Evolutionary conservation across 1,140 invertebrate species (phyloP), one percentile per base, ranked within the genome.

Genomic region (Cyclargus thomasi): DNA sequence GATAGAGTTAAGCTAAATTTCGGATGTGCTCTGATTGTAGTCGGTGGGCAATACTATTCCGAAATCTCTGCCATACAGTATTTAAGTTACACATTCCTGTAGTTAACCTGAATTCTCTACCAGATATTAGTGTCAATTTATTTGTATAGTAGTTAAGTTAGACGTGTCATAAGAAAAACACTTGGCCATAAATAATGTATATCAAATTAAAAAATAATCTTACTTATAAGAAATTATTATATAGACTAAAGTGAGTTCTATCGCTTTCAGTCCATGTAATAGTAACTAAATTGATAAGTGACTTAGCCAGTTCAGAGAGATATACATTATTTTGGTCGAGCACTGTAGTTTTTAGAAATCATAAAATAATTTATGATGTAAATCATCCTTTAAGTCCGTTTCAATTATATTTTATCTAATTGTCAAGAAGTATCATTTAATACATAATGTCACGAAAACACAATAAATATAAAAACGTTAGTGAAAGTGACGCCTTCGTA

Each of bases 1-100:
- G 29, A n/a, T n/a, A n/a, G n/a, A 29, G 29, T 29, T 29, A 29
- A 29, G 29, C 29, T 3, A 29, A 29, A 29, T 35, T 16, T 59
- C 21, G 55, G 53, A 57, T 66, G n/a, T 57, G 53, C 29, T 21
- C 17, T 66, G 53, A 17, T 65, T 55, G 23, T 59, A 57, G 1
- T 39, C 17, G 14, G 53, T 18, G 59, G 53, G 55, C 10, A 35
- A 35, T n/a, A 29, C 65, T 59, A 57, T 73, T 63, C 65, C 53
- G 62, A 67, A 83, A 86, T 82, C 82, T 90, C 82, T 80, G 82
- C 87, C 87, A 85, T 88, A 87, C 86, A 87, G 87, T 90, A 90
- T 90, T 90, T 90, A 85, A 83, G 80, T 75, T 76, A 79, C 79
- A 78, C 82, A 87, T 87, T 87, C 80, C 80, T 81, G 78, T 72